Base-by-base conservation (phyloP, 2,113 vertebrate genomes). In the Syngnathus typhle region DNA sequence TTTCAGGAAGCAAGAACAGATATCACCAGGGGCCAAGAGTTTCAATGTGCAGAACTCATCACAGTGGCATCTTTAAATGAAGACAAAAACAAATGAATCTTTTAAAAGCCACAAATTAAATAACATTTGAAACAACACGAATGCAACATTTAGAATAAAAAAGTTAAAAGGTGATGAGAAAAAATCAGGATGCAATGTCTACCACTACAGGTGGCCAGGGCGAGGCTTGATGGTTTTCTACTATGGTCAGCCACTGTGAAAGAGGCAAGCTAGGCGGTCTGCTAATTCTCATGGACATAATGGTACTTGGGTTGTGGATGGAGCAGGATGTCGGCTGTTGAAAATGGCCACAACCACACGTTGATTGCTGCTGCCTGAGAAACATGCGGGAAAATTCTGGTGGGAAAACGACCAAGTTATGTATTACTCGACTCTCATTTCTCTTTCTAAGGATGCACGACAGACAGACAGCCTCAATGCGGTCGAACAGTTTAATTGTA, bases 301-400 rank as follows among this genome's bases (percentile, higher is more conserved):
- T 75, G 39, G 19, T 32, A 49, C 71, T 82, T 71, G 73, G 76
- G 74, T 70, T 78, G 80, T 76, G 69, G 76, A 85, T 63, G 65
- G 51, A 72, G 75, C 74, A 81, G 82, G 78, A 82, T 82, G 54
- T 43, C 67, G 41, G 65, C 32, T 73, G 79, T 72, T 78, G 81
- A 70, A 79, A 74, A 82, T 55, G 80, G 68, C 36, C 60, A 81
- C 64, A 54, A 82, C 86, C 83, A 43, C 84, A 79, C 72, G 73
- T 70, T 85, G 87, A 83, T 85, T 85, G 79, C 73, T 66, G 79
- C 60, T 71, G 79, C 75, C 82, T 75, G 84, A 63, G 77, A 80
- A 65, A 74, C 62, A 47, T 70, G 78, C 81, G 73, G 74, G 69
- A 70, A 63, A 81, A 83, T 89, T 82, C 79, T 66, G 83, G 73